These are phyloP conservation scores for Polydrusus pterygomalis DNA, from an alignment of 2,888 invertebrate species.

Conservation along the genomic window DNA sequence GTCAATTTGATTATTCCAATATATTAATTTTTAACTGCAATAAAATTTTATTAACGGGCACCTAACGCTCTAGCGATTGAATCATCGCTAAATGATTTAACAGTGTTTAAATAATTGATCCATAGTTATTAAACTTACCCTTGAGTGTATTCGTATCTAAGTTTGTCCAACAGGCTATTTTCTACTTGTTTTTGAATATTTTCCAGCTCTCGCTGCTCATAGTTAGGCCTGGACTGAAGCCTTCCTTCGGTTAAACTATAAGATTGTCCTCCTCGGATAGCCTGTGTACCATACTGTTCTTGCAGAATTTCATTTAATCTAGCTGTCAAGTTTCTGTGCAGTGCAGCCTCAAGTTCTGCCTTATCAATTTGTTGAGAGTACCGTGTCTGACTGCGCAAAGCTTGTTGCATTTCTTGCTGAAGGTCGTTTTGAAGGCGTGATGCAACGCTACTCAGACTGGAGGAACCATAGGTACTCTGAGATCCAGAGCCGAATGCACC, in stretches of 20 bases:
- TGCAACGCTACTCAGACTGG: slow-evolving; percentile 60
- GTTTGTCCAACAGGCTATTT: slow-evolving; percentile 62
- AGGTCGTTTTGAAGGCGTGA: slow-evolving; percentile 65
- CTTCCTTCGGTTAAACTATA: slow-evolving; percentile 63
- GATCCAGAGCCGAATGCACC: slow-evolving; percentile 35
- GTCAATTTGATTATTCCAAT: too few species aligned
- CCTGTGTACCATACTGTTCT: slow-evolving; percentile 62
- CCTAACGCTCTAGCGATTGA: too few species aligned
- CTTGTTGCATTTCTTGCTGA: slow-evolving; percentile 64
- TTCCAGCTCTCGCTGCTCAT: slow-evolving; percentile 66
- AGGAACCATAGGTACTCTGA: slow-evolving; percentile 54
- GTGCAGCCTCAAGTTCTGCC: slow-evolving; percentile 65
- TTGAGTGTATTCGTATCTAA: slow-evolving; percentile 59
- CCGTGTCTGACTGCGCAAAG: slow-evolving; percentile 58
- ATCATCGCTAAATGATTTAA: too few species aligned
- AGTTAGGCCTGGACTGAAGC: slow-evolving; percentile 63
- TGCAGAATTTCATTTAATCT: slow-evolving; percentile 66
- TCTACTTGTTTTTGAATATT: slow-evolving; percentile 66
- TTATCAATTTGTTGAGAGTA: slow-evolving; percentile 60
- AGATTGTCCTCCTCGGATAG: slow-evolving; percentile 62
- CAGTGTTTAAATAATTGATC: too few species aligned
- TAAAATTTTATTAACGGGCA: too few species aligned
- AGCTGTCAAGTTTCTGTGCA: slow-evolving; percentile 66
- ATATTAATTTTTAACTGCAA: too few species aligned
- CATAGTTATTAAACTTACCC: slow-evolving; percentile 26